Percentiles rank a stretch among this genome's conserved stretches.
These are phyloP conservation scores for Panulirus ornatus DNA, from an alignment of 1,140 invertebrate species.

Conservation along the genomic window DNA sequence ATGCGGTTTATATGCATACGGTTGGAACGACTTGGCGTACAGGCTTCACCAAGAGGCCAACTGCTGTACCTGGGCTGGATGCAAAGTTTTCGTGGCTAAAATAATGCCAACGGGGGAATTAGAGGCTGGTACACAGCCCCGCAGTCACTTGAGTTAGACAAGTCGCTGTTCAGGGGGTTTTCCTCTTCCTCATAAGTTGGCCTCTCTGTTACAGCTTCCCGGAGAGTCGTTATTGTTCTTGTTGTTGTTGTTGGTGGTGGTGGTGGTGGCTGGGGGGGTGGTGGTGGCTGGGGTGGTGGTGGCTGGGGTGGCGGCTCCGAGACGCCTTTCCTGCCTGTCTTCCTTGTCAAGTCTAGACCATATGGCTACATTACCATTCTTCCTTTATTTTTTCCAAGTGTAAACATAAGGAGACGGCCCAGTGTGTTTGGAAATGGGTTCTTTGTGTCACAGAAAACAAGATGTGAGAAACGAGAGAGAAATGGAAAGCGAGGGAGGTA, in stretches of 20 bases:
- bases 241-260: background rate
- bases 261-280: background rate
- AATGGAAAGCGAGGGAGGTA: background rate
- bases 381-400: background rate
- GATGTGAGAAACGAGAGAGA: background rate
- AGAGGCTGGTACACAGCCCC: background rate
- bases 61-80: too few relatives aligned
- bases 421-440: background rate
- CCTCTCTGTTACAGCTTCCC: background rate
- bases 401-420: background rate
- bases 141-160: background rate
- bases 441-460: too few relatives aligned
- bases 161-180: slow-evolving; percentile 10
- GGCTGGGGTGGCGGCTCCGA: too few relatives aligned
- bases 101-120: background rate
- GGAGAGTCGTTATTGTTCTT: background rate
- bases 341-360: too few relatives aligned
- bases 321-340: too few relatives aligned
- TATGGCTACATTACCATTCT: background rate
- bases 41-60: too few relatives aligned
- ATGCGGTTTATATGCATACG: slow-evolving; percentile 14
- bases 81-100: too few relatives aligned
- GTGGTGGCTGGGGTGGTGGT: background rate
- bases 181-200: background rate
- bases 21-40: background rate